These are phyloP conservation scores for Epinephelus coioides DNA, from an alignment of 2,797 vertebrate genomes.

Conservation along the genomic window DNA sequence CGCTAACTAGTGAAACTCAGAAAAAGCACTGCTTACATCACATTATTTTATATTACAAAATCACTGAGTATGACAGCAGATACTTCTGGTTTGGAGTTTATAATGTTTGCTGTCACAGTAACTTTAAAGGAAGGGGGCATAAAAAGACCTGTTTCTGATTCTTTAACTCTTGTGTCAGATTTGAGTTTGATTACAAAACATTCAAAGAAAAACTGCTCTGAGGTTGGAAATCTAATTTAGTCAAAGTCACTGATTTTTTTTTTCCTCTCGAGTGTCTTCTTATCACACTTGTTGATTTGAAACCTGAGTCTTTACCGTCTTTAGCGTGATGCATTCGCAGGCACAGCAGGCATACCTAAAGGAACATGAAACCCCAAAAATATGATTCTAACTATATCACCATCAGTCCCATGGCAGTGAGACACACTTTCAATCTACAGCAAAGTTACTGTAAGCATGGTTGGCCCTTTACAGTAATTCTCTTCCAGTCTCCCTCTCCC, in stretches of 20 bases:
- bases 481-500: constrained; percentile 14
- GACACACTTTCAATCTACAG: constrained; percentile 47
- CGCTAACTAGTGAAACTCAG: not conserved
- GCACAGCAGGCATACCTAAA: constrained; percentile 2
- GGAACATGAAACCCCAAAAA: constrained; percentile 26
- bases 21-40: not conserved
- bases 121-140: not conserved
- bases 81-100: not conserved
- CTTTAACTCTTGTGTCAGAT: not conserved
- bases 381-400: not conserved
- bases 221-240: not conserved
- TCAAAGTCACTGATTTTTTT: not conserved
- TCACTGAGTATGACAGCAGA: not conserved
- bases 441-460: constrained; percentile 66
- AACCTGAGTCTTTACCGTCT: not conserved
- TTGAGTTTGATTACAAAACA: not conserved
- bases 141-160: not conserved
- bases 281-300: not conserved
- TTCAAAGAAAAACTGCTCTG: not conserved
- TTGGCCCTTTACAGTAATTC: constrained; percentile 65
- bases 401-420: constrained; percentile 15
- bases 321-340: not conserved
- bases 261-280: not conserved
- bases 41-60: not conserved
- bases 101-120: not conserved